A percentile compares a stretch with the other conserved stretches of the same genome.
phyloP scores from a whole-genome alignment of 1,140 invertebrate species.

The Papilio dardanus region DNA sequence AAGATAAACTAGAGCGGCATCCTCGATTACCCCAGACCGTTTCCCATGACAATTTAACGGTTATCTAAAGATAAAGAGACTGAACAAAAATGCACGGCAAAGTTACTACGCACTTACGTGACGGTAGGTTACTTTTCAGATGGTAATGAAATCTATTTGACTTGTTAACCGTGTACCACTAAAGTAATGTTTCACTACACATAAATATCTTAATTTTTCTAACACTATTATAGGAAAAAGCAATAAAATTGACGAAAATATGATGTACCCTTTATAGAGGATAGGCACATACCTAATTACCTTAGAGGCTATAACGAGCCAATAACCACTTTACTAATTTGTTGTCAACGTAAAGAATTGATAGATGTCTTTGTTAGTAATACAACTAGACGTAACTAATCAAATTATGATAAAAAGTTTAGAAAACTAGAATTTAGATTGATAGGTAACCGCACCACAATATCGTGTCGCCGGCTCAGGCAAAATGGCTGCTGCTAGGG shows the following conservation, averaged over 20 bases:
- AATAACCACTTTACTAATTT: constrained; percentile 37
- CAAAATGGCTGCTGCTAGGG: constrained; percentile 82
- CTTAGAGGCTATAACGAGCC: constrained; percentile 39
- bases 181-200: background rate
- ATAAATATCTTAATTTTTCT: constrained; percentile 8
- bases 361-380: background rate
- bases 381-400: constrained; percentile 5
- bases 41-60: constrained; percentile 56
- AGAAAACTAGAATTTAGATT: constrained; percentile 53
- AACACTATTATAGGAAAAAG: background rate
- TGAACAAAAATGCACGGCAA: constrained; percentile 61
- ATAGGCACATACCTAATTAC: constrained; percentile 44
- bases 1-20: constrained; percentile 5
- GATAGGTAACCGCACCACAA: constrained; percentile 66
- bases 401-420: constrained; percentile 16
- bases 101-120: constrained; percentile 74
- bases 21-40: constrained; percentile 30
- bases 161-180: background rate
- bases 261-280: constrained; percentile 29
- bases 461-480: constrained; percentile 80
- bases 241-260: constrained; percentile 19
- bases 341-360: constrained; percentile 15
- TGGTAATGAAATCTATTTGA: constrained; percentile 8
- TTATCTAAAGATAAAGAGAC: constrained; percentile 75
- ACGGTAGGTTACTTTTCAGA: constrained; percentile 36